These are phyloP conservation scores for Zootoca vivipara DNA, from an alignment of 2,113 vertebrate species.

Conservation along the genomic window DNA sequence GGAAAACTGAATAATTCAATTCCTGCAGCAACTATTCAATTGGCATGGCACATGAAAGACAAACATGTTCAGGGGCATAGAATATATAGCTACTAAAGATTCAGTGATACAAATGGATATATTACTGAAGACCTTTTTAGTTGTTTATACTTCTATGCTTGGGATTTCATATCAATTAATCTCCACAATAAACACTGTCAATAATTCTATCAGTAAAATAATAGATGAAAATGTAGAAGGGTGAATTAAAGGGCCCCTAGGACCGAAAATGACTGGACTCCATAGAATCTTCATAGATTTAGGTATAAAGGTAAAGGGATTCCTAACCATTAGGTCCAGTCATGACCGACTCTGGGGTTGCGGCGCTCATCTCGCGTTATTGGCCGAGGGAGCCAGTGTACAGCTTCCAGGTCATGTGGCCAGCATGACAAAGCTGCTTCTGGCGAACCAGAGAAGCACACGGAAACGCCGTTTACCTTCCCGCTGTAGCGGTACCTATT, in stretches of 20 bases:
- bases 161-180: conserved; percentile 4
- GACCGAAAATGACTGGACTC: neutral
- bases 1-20: neutral
- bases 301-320: too few relatives aligned
- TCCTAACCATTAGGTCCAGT: too few relatives aligned
- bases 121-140: conserved; percentile 13
- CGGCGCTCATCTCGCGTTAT: too few relatives aligned
- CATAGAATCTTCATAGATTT: neutral
- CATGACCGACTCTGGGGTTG: too few relatives aligned
- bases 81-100: neutral
- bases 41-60: neutral
- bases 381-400: too few relatives aligned
- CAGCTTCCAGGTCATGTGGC: too few relatives aligned
- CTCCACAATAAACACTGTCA: neutral
- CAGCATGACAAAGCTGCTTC: too few relatives aligned
- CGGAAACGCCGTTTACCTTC: too few relatives aligned
- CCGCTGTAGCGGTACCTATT: too few relatives aligned
- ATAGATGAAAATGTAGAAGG: conserved; percentile 10
- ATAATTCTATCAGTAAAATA: conserved; percentile 4
- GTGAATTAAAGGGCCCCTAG: neutral
- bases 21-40: neutral
- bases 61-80: neutral
- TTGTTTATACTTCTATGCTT: neutral
- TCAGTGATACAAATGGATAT: neutral
- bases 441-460: too few relatives aligned